phyloP scores from a whole-genome alignment of 1,140 invertebrate species.

The Vanessa atalanta region DNA sequence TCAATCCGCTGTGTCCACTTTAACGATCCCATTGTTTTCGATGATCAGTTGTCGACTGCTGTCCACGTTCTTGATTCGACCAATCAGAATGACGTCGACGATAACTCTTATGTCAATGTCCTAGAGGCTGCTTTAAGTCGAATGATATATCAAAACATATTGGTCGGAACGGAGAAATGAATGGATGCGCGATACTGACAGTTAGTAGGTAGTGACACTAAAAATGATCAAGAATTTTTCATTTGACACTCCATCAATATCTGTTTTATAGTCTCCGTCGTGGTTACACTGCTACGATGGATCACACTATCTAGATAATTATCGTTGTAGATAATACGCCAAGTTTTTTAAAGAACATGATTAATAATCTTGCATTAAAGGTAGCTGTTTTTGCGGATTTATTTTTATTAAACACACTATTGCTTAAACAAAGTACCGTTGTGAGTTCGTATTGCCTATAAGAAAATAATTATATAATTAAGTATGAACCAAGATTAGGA shows the following conservation, averaged over 20 bases:
- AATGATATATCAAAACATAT: conserved; percentile 7
- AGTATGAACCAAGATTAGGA: neutral
- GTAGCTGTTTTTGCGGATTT: conserved; percentile 9
- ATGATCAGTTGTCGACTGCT: conserved; percentile 72
- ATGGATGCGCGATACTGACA: conserved; percentile 64
- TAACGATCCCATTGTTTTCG: conserved; percentile 76
- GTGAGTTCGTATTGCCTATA: neutral
- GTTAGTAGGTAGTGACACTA: conserved; percentile 63
- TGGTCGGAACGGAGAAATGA: conserved; percentile 57
- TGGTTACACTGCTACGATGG: conserved; percentile 21
- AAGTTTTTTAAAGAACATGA: conserved; percentile 28
- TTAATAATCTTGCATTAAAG: conserved; percentile 26
- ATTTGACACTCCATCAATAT: conserved; percentile 70
- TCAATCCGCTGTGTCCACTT: conserved; percentile 68
- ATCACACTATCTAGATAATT: conserved; percentile 39
- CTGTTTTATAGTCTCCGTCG: conserved; percentile 38
- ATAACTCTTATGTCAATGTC: conserved; percentile 29
- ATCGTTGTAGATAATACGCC: conserved; percentile 31
- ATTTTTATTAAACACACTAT: neutral
- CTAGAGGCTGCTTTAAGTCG: conserved; percentile 41
- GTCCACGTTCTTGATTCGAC: conserved; percentile 46
- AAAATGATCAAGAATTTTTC: conserved; percentile 68
- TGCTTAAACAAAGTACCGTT: neutral
- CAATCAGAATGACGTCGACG: conserved; percentile 28
- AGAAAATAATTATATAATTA: neutral